Base-by-base conservation (phyloP, 2,797 vertebrate species). In the Hippoglossus hippoglossus region DNA sequence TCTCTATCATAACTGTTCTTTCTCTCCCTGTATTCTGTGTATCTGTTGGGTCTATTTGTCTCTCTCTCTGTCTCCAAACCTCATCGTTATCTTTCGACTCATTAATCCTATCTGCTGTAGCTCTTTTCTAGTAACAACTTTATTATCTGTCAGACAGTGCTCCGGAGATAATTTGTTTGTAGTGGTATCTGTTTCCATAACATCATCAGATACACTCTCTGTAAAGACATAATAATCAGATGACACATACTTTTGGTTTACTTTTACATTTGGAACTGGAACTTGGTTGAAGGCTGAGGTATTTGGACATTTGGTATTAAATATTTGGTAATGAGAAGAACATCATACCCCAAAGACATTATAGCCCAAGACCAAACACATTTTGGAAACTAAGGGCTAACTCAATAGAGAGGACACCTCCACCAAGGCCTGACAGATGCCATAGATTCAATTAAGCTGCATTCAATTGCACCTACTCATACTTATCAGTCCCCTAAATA, bases 1-100 rank as follows among this genome's bases (percentile, higher is more conserved):
- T 85, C 82, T 83, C 74, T 61, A 25, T 77, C 65, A 71, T 60
- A 31, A 58, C 69, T 24, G 44, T 19, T 53, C 57, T 34, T 51
- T 71, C 36, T 77, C 15, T 55, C 24, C n/a, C 16, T 19, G 8
- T 47, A 21, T 64, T 68, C 0, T 3, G 12, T 9, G 0, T 26
- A 39, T 47, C 68, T 2, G 1, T 69, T 61, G 54, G 24, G 50
- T 64, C 31, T 39, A 4, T 54, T 58, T 55, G 3, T 34, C 2
- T 46, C 4, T 2, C 4, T 22, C 15, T 28, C 6, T 24, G 28
- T 28, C 16, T 41, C 26, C 54, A 16, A 28, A 54, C 49, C 12
- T 39, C 54, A 12, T 36, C 31, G 28, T 39, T 39, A 46, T 26
- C 58, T 53, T 46, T 36, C 69, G 58, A 46, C 34, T 22, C 62